phyloP scores from a whole-genome alignment of 2,888 invertebrate genomes.

The Synanthedon andrenaeformis region DNA sequence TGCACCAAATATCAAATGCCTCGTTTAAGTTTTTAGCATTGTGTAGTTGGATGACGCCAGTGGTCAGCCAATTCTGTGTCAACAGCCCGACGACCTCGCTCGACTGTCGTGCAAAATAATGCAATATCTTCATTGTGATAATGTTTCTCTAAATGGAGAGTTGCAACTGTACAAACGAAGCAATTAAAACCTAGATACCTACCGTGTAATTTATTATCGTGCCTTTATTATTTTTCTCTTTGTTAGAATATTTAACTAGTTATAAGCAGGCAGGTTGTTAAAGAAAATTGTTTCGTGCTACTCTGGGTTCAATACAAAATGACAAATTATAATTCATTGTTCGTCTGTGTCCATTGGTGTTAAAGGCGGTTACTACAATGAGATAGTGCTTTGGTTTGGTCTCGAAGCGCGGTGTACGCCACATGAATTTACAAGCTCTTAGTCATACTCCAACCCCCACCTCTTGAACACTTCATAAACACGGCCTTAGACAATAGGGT shows the following conservation, averaged over 20 bases:
- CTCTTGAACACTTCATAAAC: too few species aligned
- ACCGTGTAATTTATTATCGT: too few species aligned
- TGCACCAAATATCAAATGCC: too few species aligned
- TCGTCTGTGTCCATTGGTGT: conserved; percentile 20
- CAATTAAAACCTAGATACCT: neutral
- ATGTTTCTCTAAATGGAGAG: neutral
- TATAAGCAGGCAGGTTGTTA: too few species aligned
- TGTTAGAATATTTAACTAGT: too few species aligned
- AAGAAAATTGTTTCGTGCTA: too few species aligned
- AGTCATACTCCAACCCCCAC: neutral
- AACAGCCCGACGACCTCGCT: conserved; percentile 33
- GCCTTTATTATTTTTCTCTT: too few species aligned
- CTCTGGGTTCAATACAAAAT: conserved; percentile 3
- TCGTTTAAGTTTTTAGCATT: too few species aligned
- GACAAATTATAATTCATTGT: conserved; percentile 36
- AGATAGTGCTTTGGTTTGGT: conserved; percentile 12
- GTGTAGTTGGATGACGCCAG: too few species aligned
- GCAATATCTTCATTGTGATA: conserved; percentile 39
- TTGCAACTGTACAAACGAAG: neutral
- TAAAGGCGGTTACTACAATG: conserved; percentile 33
- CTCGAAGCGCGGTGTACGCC: conserved; percentile 28
- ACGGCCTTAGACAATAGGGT: too few species aligned
- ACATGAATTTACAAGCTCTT: conserved; percentile 45
- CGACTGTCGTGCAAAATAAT: conserved; percentile 31
- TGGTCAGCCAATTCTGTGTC: conserved; percentile 13